phyloP scores from a whole-genome alignment of 1,140 invertebrate species.

The Aphelenchoides besseyi region DNA sequence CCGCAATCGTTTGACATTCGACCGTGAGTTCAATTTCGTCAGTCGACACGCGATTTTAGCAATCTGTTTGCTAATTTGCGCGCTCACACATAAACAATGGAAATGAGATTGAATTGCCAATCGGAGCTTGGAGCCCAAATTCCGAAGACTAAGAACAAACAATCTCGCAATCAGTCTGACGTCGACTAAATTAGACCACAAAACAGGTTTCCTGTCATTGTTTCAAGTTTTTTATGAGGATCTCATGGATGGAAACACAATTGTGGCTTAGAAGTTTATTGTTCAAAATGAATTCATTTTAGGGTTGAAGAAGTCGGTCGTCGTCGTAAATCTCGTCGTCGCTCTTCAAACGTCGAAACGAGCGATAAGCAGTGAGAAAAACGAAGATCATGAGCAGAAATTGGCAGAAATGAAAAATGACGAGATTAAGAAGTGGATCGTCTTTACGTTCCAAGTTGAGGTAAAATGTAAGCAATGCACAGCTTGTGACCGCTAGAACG shows the following conservation, averaged over 20 bases:
- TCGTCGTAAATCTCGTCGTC: neutral
- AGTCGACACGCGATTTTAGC: neutral
- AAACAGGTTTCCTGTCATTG: neutral
- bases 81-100: neutral
- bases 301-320: neutral
- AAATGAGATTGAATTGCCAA: neutral
- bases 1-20: neutral
- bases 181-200: neutral
- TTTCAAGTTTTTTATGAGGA: neutral
- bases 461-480: neutral
- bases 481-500: neutral
- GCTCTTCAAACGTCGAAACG: neutral
- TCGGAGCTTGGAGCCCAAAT: neutral
- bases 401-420: neutral
- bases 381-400: slow-evolving; percentile 4
- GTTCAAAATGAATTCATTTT: neutral
- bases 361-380: neutral
- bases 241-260: neutral
- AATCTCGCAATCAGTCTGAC: neutral
- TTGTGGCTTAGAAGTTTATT: neutral
- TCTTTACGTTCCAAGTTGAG: neutral
- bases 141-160: too few relatives aligned
- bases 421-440: neutral
- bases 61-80: neutral
- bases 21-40: neutral